These are phyloP conservation scores for Grallaria varia DNA, from an alignment of 2,113 vertebrate genomes.

Conservation along the genomic window DNA sequence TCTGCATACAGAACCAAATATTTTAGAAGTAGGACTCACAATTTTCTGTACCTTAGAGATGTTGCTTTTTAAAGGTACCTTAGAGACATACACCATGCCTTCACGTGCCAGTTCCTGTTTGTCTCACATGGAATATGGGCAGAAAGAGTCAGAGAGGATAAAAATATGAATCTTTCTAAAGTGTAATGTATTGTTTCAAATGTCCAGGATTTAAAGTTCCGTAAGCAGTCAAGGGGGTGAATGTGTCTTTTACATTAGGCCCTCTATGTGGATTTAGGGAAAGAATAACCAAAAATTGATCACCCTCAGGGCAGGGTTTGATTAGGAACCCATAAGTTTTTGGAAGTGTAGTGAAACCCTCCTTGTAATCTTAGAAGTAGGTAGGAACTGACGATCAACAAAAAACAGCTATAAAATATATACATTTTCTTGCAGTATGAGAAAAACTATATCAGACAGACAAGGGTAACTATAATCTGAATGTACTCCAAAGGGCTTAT, in stretches of 20 bases:
- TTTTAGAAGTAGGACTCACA: background rate
- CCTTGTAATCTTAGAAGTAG: background rate
- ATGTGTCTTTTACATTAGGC: background rate
- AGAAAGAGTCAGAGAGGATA: background rate
- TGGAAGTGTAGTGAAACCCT: background rate
- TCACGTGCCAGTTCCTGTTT: background rate
- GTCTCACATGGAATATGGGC: background rate
- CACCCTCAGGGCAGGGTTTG: background rate
- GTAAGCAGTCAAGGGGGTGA: background rate
- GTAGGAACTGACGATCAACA: background rate
- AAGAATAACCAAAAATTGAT: background rate
- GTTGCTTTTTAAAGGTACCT: background rate
- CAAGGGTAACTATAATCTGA: constrained; percentile 26
- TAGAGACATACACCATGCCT: background rate
- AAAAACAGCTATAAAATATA: background rate
- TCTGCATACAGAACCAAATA: background rate
- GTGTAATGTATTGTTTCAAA: background rate
- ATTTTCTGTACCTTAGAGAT: background rate
- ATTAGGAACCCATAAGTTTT: background rate
- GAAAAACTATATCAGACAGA: background rate
- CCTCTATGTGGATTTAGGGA: background rate
- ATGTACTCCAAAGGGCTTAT: background rate
- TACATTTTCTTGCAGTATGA: background rate
- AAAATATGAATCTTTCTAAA: background rate
- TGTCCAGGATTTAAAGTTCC: background rate